Percentiles rank a stretch among this genome's conserved stretches.
phyloP scores from a whole-genome alignment of 2,113 vertebrate genomes.

The Camelus dromedarius region DNA sequence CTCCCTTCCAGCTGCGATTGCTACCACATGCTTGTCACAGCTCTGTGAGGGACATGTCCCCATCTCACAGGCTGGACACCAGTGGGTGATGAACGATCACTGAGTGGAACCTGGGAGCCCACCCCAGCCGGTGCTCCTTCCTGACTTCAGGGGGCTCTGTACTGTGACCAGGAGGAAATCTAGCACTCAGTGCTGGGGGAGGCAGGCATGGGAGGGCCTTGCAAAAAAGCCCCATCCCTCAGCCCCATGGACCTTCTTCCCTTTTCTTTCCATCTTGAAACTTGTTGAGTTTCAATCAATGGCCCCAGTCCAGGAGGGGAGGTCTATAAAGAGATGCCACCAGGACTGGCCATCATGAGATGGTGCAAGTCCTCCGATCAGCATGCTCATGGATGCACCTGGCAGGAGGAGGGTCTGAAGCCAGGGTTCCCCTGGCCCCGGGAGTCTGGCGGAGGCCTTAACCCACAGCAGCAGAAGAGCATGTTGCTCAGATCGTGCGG shows the following conservation, averaged over 20 bases:
- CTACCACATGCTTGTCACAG: background rate
- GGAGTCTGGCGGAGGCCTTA: background rate
- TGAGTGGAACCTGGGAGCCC: background rate
- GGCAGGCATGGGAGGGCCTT: background rate
- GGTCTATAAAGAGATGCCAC: background rate
- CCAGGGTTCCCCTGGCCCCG: rapidly evolving
- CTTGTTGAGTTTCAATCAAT: background rate
- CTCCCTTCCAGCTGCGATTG: no score
- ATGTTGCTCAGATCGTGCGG: rapidly evolving
- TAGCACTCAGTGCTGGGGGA: background rate
- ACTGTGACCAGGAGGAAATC: background rate
- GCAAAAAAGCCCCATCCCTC: background rate
- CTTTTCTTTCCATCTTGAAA: background rate
- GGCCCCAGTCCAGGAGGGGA: background rate
- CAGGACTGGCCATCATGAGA: rapidly evolving
- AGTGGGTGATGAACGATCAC: background rate
- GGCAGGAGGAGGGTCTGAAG: background rate
- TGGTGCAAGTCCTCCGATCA: rapidly evolving
- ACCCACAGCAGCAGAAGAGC: background rate
- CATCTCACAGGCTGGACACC: background rate
- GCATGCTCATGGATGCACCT: rapidly evolving
- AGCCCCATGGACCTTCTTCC: background rate
- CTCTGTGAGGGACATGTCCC: background rate
- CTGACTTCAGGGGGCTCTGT: no score
- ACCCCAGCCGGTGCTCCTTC: background rate